phyloP scores from a whole-genome alignment of 2,888 invertebrate species.

The Octodonta nipae region DNA sequence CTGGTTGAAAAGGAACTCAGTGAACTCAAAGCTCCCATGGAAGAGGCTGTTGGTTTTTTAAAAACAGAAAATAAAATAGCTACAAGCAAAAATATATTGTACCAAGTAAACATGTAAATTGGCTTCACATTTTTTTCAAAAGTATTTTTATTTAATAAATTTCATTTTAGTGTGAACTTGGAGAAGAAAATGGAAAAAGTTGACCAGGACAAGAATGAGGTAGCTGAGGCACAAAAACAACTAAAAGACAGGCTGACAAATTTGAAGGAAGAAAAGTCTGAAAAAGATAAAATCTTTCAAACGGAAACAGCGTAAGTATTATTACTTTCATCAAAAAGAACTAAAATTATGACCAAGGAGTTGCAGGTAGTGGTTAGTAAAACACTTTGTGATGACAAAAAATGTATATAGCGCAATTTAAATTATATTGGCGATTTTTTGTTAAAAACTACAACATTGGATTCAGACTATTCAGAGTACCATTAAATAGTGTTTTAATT shows the following conservation, averaged over 20 bases:
- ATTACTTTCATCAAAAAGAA: too few relatives aligned
- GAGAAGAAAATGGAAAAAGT: slow-evolving; percentile 41
- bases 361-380: too few relatives aligned
- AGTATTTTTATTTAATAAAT: slow-evolving; percentile 4
- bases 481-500: too few relatives aligned
- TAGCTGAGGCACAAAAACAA: slow-evolving; percentile 47
- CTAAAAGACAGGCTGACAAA: slow-evolving; percentile 44
- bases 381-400: too few relatives aligned
- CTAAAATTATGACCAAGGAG: too few relatives aligned
- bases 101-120: slow-evolving; percentile 55
- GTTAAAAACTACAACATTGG: too few relatives aligned
- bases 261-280: slow-evolving; percentile 39
- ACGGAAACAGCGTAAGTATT: slow-evolving; percentile 20
- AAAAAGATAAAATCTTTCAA: slow-evolving; percentile 28
- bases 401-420: too few relatives aligned
- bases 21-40: slow-evolving; percentile 63
- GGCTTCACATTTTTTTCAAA: not conserved
- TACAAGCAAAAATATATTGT: slow-evolving; percentile 53
- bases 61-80: slow-evolving; percentile 64
- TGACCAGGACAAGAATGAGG: slow-evolving; percentile 42
- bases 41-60: slow-evolving; percentile 64
- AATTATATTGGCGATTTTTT: too few relatives aligned
- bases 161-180: slow-evolving; percentile 39
- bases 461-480: too few relatives aligned
- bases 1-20: slow-evolving; percentile 69